phyloP scores from a whole-genome alignment of 2,888 invertebrate species.

The Latheticus oryzae region DNA sequence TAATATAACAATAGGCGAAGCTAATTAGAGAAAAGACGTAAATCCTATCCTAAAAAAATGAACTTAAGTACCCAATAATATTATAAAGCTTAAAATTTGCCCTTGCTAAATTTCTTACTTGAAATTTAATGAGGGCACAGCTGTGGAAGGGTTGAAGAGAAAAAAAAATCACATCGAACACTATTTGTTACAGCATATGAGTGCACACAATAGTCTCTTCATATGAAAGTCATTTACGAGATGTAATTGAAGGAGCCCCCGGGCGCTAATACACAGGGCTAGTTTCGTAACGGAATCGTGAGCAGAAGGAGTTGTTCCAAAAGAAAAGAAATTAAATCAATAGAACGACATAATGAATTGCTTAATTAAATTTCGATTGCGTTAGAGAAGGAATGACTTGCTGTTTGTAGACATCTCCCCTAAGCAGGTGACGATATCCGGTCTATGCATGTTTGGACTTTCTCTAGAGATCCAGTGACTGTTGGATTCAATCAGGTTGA shows the following conservation, averaged over 20 bases:
- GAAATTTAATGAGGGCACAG: no score
- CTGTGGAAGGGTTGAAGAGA: no score
- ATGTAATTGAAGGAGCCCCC: constrained; percentile 11
- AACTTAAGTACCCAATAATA: no score
- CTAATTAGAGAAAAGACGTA: constrained; percentile 25
- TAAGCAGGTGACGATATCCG: constrained; percentile 40
- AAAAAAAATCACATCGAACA: constrained; percentile 11
- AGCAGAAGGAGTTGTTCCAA: constrained; percentile 11
- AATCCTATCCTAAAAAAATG: no score
- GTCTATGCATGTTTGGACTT: constrained; percentile 32
- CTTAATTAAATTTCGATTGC: constrained; percentile 34
- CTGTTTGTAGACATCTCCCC: constrained; percentile 16
- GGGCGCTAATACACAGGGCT: constrained; percentile 1
- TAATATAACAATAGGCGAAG: constrained; percentile 29
- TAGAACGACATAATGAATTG: constrained; percentile 33
- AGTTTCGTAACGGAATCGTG: constrained; percentile 21
- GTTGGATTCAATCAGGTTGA: constrained; percentile 35
- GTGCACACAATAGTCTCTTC: constrained; percentile 1
- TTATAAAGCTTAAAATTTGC: no score
- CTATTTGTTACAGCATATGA: constrained; percentile 20
- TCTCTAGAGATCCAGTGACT: constrained; percentile 32
- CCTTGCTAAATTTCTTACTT: no score
- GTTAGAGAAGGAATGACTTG: constrained; percentile 26
- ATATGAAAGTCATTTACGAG: constrained; percentile 18
- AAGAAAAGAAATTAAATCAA: constrained; percentile 28